These are phyloP conservation scores for Mayetiola destructor DNA, from an alignment of 2,888 invertebrate genomes.

Conservation along the genomic window DNA sequence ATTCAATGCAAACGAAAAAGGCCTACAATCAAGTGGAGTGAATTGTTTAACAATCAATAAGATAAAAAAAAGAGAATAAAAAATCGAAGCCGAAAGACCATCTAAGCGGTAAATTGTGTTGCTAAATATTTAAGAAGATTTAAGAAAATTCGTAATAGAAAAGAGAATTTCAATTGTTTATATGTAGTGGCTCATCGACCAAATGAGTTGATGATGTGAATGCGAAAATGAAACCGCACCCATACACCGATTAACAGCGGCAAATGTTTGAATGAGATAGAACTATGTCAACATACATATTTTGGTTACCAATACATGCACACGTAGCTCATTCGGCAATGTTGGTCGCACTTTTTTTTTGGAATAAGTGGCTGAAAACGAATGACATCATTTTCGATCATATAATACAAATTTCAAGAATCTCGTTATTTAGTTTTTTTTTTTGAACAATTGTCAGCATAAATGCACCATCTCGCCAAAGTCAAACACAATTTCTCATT, in stretches of 20 bases:
- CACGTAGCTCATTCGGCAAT: not conserved
- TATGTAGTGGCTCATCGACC: no score
- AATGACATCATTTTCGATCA: constrained; percentile 10
- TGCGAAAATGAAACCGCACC: constrained; percentile 6
- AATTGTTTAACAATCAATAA: not conserved
- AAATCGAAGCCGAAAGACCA: not conserved
- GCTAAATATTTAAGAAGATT: not conserved
- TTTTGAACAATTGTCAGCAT: no score
- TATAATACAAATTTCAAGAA: not conserved
- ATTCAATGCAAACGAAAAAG: not conserved
- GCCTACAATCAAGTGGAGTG: not conserved
- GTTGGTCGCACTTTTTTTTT: not conserved
- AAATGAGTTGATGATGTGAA: no score
- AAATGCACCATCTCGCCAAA: no score
- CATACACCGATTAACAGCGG: constrained; percentile 5
- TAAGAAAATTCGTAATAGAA: not conserved
- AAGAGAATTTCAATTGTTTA: not conserved
- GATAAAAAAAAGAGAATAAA: not conserved
- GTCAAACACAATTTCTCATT: no score
- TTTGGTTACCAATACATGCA: not conserved
- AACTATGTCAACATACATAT: constrained; percentile 7
- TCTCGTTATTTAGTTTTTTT: no score
- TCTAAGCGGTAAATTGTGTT: not conserved
- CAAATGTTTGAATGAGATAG: not conserved
- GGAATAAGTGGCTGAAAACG: not conserved